Evolutionary conservation across 2,888 invertebrate genomes (phyloP).

Genomic region (Callyntrura sp.): DNA sequence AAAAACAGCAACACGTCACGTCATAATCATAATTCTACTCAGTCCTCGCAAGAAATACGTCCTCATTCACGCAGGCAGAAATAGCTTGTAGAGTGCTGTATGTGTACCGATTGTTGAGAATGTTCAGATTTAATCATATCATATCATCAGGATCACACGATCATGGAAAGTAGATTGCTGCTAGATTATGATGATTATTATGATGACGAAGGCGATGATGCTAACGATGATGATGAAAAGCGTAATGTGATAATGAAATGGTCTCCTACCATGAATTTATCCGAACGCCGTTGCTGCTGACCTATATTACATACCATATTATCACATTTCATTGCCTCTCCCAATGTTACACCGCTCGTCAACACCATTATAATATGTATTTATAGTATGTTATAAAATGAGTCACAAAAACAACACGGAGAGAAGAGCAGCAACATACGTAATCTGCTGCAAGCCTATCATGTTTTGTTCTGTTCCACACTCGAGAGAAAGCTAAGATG

Average conservation of each 20-base stretch:
- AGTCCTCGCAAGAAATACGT: not conserved
- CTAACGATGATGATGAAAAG: not conserved
- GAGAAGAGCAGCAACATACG: not conserved
- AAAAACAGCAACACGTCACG: conserved; percentile 4
- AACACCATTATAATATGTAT: not conserved
- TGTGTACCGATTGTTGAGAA: not conserved
- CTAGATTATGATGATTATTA: conserved; percentile 7
- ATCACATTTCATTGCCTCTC: not conserved
- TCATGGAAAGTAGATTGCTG: not conserved
- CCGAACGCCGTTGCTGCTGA: no score
- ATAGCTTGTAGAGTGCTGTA: no score
- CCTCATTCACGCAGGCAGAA: not conserved
- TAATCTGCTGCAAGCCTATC: not conserved
- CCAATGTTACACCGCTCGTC: not conserved
- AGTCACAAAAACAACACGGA: not conserved
- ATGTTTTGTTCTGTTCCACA: no score
- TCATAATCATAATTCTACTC: conserved; percentile 11
- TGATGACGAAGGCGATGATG: no score
- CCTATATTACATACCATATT: not conserved
- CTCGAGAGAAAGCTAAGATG: no score
- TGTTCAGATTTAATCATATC: conserved; percentile 16
- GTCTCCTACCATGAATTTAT: not conserved
- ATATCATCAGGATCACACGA: not conserved
- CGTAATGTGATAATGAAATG: conserved; percentile 1
- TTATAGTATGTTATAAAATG: not conserved